Base-by-base conservation (phyloP, 2,113 vertebrate genomes). In the Lota lota region DNA sequence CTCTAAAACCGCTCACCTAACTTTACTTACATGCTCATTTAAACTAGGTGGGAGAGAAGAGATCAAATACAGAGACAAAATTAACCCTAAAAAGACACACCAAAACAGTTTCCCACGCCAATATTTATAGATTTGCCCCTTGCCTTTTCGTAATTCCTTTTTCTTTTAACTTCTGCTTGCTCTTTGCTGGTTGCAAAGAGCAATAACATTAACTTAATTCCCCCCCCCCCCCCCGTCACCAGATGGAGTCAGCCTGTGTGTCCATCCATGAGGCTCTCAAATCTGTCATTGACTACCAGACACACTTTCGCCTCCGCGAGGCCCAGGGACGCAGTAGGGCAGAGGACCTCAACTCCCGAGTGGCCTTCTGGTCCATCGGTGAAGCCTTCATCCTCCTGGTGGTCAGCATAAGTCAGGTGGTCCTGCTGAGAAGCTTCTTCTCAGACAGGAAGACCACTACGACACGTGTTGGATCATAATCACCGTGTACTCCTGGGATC, bases 231-330 rank as follows among this genome's bases (percentile, higher is more conserved):
- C 8, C 59, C 7, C 11, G 2, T 86, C 74, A 70, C 22, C 84
- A 99, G 97, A 97, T 99, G 96, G 97, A 99, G 78, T 99, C 97
- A 18, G 95, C 97, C 0, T 99, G 97, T 1, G 97, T 99, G 78
- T 98, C 97, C 22, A 99, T 99, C 84, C 97, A 99, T 0, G 97
- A 99, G 89, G 97, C 96, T 64, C 85, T 98, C 76, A 99, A 99
- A 81, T 98, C 95, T 0, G 95, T 99, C 80, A 97, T 98, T 0
- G 97, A 99, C 86, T 96, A 98, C 70, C 97, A 99, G 90, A 99
- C 97, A 54, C 97, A 99, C 80, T 98, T 99, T 85, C 96, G 97
- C 18, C 77, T 98, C 81, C 90, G 96, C 24, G 97, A 99, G 79
- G 96, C 95, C 0, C 97, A 99, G 85, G 97, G 97, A 58, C 97